Evolutionary conservation across 2,888 invertebrate species (phyloP), one percentile per base, ranked within the genome.

Genomic region (Drosophila monieri): DNA sequence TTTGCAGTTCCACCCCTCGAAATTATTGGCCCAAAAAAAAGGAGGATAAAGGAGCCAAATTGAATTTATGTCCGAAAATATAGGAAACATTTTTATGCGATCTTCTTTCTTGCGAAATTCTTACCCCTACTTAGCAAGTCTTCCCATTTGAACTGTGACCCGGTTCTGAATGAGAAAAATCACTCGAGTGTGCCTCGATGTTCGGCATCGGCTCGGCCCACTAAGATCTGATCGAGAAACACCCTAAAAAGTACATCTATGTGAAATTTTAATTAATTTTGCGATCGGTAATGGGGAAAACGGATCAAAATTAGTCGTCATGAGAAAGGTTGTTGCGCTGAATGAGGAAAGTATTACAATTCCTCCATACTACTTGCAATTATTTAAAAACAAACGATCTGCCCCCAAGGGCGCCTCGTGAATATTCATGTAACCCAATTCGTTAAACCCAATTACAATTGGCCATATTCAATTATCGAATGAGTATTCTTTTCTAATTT

Each of bases 1-100:
- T 79, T 81, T 71, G 72, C 73, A 74, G 74, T 74, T 75, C 44
- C 83, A 85, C 77, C 83, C 85, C 77, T 76, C 77, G 15, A 58
- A 43, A 68, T 43, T 52, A 46, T 60, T 60, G 56, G 56, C 41
- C 23, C 37, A 35, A 55, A 65, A 70, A 67, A 69, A 12, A 37
- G 32, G 48, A 23, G 21, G 4, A 23, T 23, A 23, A 48, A 47
- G 9, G 35, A 52, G 35, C 48, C 55, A 61, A 64, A 64, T 68
- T 49, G 52, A 49, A 71, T 32, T 71, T 73, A 67, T 71, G 58
- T 73, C 37, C 46, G n/a, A 51, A 60, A 61, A 71, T 51, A 57
- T 64, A 54, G 21, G 18, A 48, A 72, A 78, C 69, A 80, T 78
- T 78, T 81, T 67, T 65, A 71, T 79, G 71, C 58, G 27, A 64